Base-by-base conservation (phyloP, 2,113 vertebrate genomes). In the Jacana jacana region DNA sequence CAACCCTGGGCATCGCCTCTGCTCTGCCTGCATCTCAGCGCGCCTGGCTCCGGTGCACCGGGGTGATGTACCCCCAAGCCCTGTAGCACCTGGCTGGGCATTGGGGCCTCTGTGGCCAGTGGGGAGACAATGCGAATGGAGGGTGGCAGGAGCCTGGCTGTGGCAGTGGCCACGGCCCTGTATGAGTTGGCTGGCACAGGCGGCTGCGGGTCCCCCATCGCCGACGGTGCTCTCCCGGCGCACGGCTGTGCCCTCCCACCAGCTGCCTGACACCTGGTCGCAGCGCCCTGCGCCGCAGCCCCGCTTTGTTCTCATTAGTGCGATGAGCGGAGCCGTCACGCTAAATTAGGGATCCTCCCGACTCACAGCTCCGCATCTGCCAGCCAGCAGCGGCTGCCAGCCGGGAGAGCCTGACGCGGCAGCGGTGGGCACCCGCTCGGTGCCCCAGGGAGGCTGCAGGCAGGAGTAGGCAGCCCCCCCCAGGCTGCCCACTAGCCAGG, bases 41-140 rank as follows among this genome's bases (percentile, higher is more conserved):
- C 0, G 0, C 31, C 61, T 17, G 48, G 31, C 55, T 33, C 40
- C 1, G 0, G 6, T 6, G 0, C 49, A 10, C 9, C 7, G 0
- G 27, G 22, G 8, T n/a, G n/a, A 81, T 14, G 2, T 1, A 24
- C 7, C 15, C 30, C 69, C 22, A 11, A 79, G 31, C 42, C 25
- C 88, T 52, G 72, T 1, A 4, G n/a, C 5, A 7, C 54, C n/a
- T 4, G 13, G 10, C 28, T 17, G 42, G 28, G 42, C 35, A 15
- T 57, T 0, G 6, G 14, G 18, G 10, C 3, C n/a, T 35, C 63
- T 5, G 28, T 0, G 2, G 52, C 25, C 4, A 0, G 13, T 3
- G 37, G 19, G 49, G 30, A 40, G 17, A 24, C n/a, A n/a, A n/a
- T 8, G 16, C n/a, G n/a, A n/a, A 19, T 6, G 60, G 51, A 82